A percentile compares a stretch with the other conserved stretches of the same genome.
Conservation (phyloP, 1,140 invertebrate genomes). For the Heliconius congener region DNA sequence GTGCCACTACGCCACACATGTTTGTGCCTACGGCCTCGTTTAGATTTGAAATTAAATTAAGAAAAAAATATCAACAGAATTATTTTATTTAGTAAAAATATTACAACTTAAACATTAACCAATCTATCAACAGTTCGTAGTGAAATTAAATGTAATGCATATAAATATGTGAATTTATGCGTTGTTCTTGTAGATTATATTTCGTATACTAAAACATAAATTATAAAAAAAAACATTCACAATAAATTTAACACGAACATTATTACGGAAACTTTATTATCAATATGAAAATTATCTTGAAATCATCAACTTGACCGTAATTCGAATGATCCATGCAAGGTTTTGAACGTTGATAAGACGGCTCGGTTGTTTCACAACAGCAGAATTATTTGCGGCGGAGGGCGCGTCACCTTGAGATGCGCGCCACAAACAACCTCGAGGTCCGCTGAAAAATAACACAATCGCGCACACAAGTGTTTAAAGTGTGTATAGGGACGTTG, state of each 20-base stretch:
- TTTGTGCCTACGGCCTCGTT: no score
- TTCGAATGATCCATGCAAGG: slow-evolving; percentile 77
- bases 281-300: slow-evolving; percentile 67
- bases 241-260: neutral
- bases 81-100: no score
- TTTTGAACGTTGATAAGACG: slow-evolving; percentile 66
- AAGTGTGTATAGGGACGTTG: neutral
- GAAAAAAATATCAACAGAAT: no score
- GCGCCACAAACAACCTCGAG: slow-evolving; percentile 73
- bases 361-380: slow-evolving; percentile 75
- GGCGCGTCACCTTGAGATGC: slow-evolving; percentile 74
- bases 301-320: slow-evolving; percentile 80
- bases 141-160: no score
- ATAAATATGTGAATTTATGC: no score
- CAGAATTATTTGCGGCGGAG: slow-evolving; percentile 79
- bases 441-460: slow-evolving; percentile 67
- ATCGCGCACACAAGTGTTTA: slow-evolving; percentile 45
- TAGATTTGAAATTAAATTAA: no score
- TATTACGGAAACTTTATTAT: slow-evolving; percentile 50
- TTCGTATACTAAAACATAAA: neutral
- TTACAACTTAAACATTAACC: no score
- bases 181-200: no score
- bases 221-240: neutral
- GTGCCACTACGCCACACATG: no score
- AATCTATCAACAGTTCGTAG: no score